phyloP scores from a whole-genome alignment of 53 echinoderm and acorn worm species.

The Henricia sp. region DNA sequence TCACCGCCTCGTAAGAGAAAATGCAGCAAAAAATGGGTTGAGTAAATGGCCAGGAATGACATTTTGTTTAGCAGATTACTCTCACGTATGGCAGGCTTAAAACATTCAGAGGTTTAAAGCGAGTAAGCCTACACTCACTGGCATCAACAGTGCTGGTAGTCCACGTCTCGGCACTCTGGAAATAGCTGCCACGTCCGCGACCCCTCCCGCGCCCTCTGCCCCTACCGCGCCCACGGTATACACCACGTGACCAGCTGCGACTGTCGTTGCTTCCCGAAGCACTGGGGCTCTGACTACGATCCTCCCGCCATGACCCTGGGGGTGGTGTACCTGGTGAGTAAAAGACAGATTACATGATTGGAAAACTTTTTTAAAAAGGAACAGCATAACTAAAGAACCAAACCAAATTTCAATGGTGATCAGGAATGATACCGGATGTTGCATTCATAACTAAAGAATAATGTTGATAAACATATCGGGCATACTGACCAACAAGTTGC shows the following conservation, averaged over 20 bases:
- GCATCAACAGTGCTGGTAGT: conserved; percentile 60
- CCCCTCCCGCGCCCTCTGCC: conserved; percentile 75
- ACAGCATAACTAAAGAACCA: background rate
- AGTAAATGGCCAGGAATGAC: too few relatives aligned
- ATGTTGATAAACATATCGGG: too few relatives aligned
- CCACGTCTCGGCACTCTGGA: conserved; percentile 46
- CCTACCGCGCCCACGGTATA: conserved; percentile 79
- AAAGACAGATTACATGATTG: background rate
- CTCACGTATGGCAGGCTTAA: too few relatives aligned
- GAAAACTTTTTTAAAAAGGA: background rate
- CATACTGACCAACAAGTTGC: too few relatives aligned
- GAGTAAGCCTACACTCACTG: conserved; percentile 20
- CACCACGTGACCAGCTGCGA: conserved; percentile 75
- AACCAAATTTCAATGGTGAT: too few relatives aligned
- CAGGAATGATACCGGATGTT: too few relatives aligned
- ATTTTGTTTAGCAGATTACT: too few relatives aligned
- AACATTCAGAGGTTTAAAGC: too few relatives aligned
- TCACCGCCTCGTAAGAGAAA: too few relatives aligned
- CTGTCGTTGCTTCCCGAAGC: conserved; percentile 62
- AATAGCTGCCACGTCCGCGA: conserved; percentile 72
- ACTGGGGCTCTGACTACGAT: conserved; percentile 79
- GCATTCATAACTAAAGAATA: too few relatives aligned
- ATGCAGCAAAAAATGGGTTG: too few relatives aligned
- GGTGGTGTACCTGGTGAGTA: conserved; percentile 9
- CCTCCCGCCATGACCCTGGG: conserved; percentile 60